Percentiles rank a stretch among this genome's conserved stretches.
Conservation (phyloP, 1,140 invertebrate species). For the Yoshiicerus persimilis region DNA sequence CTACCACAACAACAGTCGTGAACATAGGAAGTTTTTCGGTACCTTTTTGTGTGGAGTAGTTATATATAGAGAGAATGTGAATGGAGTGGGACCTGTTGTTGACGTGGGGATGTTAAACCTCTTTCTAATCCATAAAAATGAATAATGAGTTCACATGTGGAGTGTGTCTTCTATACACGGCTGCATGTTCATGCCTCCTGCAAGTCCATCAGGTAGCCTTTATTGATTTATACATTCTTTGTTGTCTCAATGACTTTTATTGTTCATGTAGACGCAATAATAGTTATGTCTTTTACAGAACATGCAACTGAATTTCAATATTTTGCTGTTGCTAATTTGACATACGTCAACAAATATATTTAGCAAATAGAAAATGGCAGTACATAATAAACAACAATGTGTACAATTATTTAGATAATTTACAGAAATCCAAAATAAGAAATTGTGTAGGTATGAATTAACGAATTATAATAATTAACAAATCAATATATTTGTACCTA, state of each 20-base stretch:
- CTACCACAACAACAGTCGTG: neutral
- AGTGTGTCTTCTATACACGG: neutral
- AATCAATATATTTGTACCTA: too few species aligned
- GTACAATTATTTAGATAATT: too few species aligned
- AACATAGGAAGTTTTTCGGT: neutral
- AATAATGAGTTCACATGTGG: conserved; percentile 19
- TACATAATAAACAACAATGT: too few species aligned
- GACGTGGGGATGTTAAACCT: neutral
- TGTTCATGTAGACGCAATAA: neutral
- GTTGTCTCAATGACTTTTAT: neutral
- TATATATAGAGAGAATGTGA: neutral
- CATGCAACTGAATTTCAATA: too few species aligned
- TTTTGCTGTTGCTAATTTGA: too few species aligned
- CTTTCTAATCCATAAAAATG: conserved; percentile 16
- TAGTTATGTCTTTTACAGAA: too few species aligned
- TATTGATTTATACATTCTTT: neutral
- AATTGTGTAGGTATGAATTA: too few species aligned
- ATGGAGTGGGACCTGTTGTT: neutral
- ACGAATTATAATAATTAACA: too few species aligned
- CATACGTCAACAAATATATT: too few species aligned
- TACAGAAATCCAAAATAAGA: too few species aligned
- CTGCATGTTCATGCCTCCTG: neutral
- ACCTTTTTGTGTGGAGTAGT: neutral
- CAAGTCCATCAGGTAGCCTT: neutral
- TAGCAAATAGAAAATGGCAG: too few species aligned